A percentile compares a stretch with the other conserved stretches of the same genome.
These are phyloP conservation scores for Mobula birostris DNA, from an alignment of 2,113 vertebrate genomes.

Conservation along the genomic window DNA sequence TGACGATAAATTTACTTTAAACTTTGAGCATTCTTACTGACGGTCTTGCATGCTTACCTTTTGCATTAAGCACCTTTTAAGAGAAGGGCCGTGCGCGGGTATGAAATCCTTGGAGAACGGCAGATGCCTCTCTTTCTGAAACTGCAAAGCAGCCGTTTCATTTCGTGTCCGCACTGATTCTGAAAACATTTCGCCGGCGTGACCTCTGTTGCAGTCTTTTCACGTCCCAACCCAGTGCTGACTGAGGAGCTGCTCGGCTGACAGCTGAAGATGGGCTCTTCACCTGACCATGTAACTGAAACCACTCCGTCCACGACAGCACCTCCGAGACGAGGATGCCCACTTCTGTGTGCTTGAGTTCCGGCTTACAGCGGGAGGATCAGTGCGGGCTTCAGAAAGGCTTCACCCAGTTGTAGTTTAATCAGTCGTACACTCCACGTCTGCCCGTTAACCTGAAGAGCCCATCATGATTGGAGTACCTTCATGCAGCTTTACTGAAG, in stretches of 20 bases:
- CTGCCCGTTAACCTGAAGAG: neutral
- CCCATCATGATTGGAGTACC: neutral
- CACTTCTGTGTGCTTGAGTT: neutral
- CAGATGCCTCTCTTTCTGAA: neutral
- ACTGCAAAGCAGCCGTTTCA: neutral
- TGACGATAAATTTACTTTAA: too few relatives aligned
- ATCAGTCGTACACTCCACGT: neutral
- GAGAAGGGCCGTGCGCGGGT: neutral
- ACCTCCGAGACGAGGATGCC: neutral
- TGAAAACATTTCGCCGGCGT: neutral
- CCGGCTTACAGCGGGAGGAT: neutral
- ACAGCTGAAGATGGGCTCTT: neutral
- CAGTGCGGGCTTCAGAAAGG: neutral
- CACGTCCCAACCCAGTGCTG: neutral
- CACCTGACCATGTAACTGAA: neutral
- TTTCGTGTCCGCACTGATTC: neutral
- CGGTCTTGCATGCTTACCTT: neutral
- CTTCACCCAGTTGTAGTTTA: neutral
- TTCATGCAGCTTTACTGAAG: neutral
- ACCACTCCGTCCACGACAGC: neutral
- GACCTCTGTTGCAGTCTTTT: neutral
- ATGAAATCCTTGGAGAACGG: neutral
- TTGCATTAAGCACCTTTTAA: neutral
- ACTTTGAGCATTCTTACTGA: neutral
- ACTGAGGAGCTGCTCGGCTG: neutral